Evolutionary conservation across 2,888 invertebrate species (phyloP).

Genomic region (Aphodius sticticus): DNA sequence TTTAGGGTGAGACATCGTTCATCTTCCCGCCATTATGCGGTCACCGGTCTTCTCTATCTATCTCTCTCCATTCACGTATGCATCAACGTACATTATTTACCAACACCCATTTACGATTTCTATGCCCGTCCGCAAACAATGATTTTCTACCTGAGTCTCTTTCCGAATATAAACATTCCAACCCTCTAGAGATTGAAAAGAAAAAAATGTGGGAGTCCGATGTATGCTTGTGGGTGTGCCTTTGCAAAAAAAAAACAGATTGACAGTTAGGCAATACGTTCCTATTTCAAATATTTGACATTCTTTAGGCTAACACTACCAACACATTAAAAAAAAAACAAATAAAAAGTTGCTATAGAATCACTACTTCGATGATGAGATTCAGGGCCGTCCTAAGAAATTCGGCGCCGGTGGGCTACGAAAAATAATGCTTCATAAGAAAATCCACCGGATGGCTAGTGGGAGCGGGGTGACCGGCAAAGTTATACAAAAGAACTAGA

Average conservation of each 20-base stretch:
- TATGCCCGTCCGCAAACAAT: constrained; percentile 42
- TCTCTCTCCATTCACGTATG: neutral
- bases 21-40: constrained; percentile 16
- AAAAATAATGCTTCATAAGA: too few relatives aligned
- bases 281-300: neutral
- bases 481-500: too few relatives aligned
- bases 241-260: neutral
- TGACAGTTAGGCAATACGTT: neutral
- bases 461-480: too few relatives aligned
- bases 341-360: too few relatives aligned
- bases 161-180: constrained; percentile 37
- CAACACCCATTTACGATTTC: constrained; percentile 42
- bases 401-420: too few relatives aligned
- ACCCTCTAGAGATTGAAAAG: constrained; percentile 12
- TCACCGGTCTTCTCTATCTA: constrained; percentile 9
- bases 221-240: neutral
- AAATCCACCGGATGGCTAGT: too few relatives aligned
- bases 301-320: neutral
- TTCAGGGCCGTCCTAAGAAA: too few relatives aligned
- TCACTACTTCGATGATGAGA: too few relatives aligned
- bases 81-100: constrained; percentile 12
- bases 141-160: constrained; percentile 40
- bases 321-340: too few relatives aligned
- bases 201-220: neutral
- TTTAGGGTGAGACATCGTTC: constrained; percentile 7